These are phyloP conservation scores for Polymixis flavicincta DNA, from an alignment of 2,888 invertebrate genomes.

Conservation along the genomic window DNA sequence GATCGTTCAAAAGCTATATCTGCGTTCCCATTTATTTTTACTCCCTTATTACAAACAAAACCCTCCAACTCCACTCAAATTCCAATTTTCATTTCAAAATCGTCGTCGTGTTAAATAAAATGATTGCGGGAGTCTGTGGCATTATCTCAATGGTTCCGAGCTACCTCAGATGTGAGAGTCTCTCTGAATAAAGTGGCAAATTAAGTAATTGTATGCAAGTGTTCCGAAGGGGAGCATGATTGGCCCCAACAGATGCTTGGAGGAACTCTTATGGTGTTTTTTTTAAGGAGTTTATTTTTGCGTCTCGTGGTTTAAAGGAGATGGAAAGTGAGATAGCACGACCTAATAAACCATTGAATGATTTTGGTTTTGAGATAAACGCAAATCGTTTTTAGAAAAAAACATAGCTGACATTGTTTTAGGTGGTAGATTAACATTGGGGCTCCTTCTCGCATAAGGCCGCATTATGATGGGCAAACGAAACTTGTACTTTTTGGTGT, in stretches of 20 bases:
- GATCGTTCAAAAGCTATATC: slow-evolving; percentile 39
- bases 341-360: neutral
- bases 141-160: slow-evolving; percentile 61
- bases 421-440: too few relatives aligned
- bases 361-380: neutral
- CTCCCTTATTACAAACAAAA: slow-evolving; percentile 44
- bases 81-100: slow-evolving; percentile 63
- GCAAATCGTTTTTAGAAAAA: neutral
- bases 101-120: slow-evolving; percentile 62
- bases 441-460: too few relatives aligned
- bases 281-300: slow-evolving; percentile 35
- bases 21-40: slow-evolving; percentile 15
- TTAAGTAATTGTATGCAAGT: slow-evolving; percentile 79
- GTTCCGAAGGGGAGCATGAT: slow-evolving; percentile 67
- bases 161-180: slow-evolving; percentile 64
- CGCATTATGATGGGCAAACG: too few relatives aligned
- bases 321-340: neutral
- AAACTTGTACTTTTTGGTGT: too few relatives aligned
- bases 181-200: slow-evolving; percentile 71
- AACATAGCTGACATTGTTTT: too few relatives aligned
- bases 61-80: slow-evolving; percentile 49
- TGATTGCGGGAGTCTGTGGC: slow-evolving; percentile 61
- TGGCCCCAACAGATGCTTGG: slow-evolving; percentile 62
- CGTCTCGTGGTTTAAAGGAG: slow-evolving; percentile 1
- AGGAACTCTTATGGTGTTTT: slow-evolving; percentile 53